Percentiles rank a stretch among this genome's conserved stretches.
These are phyloP conservation scores for Perdita meconis DNA, from an alignment of 2,888 invertebrate genomes.

Conservation along the genomic window DNA sequence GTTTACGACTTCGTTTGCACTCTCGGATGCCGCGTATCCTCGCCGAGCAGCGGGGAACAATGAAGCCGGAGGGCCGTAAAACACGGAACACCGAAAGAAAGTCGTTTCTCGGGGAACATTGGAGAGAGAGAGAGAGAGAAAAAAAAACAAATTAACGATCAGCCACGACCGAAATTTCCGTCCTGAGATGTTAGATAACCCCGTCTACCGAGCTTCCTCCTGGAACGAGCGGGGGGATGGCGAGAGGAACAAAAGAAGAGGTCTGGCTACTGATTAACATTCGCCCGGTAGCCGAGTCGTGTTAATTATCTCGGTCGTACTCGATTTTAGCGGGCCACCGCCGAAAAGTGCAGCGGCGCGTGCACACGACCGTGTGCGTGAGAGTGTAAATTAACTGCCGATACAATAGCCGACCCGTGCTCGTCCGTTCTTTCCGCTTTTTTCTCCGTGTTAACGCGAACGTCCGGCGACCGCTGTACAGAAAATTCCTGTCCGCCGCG, in stretches of 20 bases:
- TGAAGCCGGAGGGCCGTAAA: neutral
- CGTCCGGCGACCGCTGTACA: slow-evolving; percentile 3
- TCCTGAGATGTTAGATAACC: slow-evolving; percentile 28
- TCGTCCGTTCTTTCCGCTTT: slow-evolving; percentile 23
- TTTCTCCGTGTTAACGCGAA: slow-evolving; percentile 13
- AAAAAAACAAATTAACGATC: slow-evolving; percentile 24
- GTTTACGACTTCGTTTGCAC: neutral
- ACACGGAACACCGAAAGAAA: neutral
- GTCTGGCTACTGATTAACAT: slow-evolving; percentile 45
- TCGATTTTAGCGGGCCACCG: slow-evolving; percentile 49
- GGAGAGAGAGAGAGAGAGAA: neutral
- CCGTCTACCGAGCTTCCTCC: neutral
- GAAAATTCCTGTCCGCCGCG: slow-evolving; percentile 1
- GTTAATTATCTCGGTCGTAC: slow-evolving; percentile 57
- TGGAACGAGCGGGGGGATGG: neutral
- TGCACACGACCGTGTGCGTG: slow-evolving; percentile 10
- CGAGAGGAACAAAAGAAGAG: slow-evolving; percentile 18
- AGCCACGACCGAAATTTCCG: slow-evolving; percentile 31
- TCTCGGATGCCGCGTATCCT: neutral
- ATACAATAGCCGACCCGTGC: slow-evolving; percentile 40
- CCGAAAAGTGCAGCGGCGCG: slow-evolving; percentile 58
- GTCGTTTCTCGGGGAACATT: neutral
- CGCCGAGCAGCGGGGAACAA: neutral
- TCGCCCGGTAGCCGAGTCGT: slow-evolving; percentile 39
- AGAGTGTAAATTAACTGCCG: slow-evolving; percentile 54